Evolutionary conservation across 2,113 vertebrate species (phyloP).

Genomic region (Caloenas nicobarica): DNA sequence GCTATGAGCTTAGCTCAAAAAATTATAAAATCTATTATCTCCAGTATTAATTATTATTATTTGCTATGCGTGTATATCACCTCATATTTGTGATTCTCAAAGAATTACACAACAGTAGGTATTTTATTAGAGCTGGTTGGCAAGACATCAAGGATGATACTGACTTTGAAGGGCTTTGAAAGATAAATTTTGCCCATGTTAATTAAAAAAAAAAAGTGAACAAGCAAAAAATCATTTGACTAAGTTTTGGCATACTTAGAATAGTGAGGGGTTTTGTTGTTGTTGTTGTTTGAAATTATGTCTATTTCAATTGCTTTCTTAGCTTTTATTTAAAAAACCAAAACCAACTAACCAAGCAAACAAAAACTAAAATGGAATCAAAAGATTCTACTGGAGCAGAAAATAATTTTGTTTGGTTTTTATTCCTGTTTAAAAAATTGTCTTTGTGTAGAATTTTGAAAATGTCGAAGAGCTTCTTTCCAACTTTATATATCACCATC

Average conservation of each 20-base stretch:
- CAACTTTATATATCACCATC: background rate
- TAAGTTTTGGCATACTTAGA: background rate
- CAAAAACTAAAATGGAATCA: background rate
- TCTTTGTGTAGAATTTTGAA: background rate
- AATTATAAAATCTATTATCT: background rate
- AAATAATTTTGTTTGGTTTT: background rate
- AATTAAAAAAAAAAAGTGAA: background rate
- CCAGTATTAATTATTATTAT: background rate
- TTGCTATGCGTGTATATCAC: fast-evolving
- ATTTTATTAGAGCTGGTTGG: background rate
- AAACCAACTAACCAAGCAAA: background rate
- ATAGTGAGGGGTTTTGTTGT: background rate
- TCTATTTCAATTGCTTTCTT: background rate
- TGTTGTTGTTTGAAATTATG: background rate
- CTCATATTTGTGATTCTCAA: background rate
- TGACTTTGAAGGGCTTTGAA: background rate
- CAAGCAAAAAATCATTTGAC: background rate
- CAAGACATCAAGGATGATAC: background rate
- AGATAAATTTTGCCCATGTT: background rate
- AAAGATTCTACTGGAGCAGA: background rate
- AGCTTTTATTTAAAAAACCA: background rate
- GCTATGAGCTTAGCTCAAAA: background rate
- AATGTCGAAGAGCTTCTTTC: background rate
- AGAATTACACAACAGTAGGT: background rate
- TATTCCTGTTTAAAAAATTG: background rate